Evolutionary conservation across 2,888 invertebrate species (phyloP).

Genomic region (Chesias legatella): DNA sequence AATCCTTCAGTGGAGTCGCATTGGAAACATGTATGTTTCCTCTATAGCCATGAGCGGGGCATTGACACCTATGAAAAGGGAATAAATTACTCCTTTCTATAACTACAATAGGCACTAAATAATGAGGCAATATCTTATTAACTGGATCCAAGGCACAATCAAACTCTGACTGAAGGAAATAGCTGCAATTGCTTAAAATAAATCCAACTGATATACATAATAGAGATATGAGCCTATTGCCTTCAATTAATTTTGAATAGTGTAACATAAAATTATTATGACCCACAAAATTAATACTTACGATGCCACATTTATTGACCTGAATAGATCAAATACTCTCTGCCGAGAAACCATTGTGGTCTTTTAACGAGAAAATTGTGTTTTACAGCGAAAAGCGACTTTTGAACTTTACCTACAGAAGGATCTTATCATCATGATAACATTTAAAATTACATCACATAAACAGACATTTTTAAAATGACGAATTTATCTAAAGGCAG

Average conservation of each 20-base stretch:
- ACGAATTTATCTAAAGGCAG: too few species aligned
- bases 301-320: conserved; percentile 83
- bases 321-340: conserved; percentile 83
- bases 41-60: conserved; percentile 87
- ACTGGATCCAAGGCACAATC: too few species aligned
- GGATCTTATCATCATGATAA: too few species aligned
- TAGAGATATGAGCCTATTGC: too few species aligned
- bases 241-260: too few species aligned
- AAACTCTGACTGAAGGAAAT: neutral
- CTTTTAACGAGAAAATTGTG: neutral
- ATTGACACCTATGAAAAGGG: conserved; percentile 82
- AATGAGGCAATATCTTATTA: too few species aligned
- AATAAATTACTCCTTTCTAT: too few species aligned
- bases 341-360: conserved; percentile 48
- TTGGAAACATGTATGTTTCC: conserved; percentile 74
- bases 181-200: conserved; percentile 1
- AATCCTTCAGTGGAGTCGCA: conserved; percentile 82
- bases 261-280: neutral
- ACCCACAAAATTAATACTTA: conserved; percentile 74
- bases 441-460: too few species aligned
- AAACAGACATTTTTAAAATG: too few species aligned
- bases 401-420: conserved; percentile 14
- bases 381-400: conserved; percentile 3
- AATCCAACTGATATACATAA: too few species aligned
- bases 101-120: too few species aligned